phyloP scores from a whole-genome alignment of 2,113 vertebrate genomes.

The Kryptolebias marmoratus region DNA sequence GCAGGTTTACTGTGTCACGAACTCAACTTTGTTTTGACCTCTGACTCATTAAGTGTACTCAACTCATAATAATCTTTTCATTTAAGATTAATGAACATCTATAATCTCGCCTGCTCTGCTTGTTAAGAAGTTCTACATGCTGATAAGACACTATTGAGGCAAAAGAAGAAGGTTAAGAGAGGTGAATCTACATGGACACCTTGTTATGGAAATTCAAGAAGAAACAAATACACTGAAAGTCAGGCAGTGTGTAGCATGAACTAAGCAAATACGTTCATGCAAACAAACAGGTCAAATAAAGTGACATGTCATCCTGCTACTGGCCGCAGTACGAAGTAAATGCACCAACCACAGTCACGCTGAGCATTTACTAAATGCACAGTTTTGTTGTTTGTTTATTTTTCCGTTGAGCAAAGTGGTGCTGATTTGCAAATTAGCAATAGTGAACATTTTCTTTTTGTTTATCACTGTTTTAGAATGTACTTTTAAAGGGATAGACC shows the following conservation, averaged over 20 bases:
- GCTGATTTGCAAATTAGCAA: too few relatives aligned
- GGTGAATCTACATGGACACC: neutral
- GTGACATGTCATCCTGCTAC: too few relatives aligned
- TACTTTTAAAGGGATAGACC: too few relatives aligned
- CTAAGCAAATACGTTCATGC: too few relatives aligned
- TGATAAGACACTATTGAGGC: conserved; percentile 30
- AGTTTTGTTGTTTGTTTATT: too few relatives aligned
- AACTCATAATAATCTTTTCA: neutral
- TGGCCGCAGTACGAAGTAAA: too few relatives aligned
- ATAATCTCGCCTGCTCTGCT: conserved; percentile 7
- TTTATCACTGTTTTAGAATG: too few relatives aligned
- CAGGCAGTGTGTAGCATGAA: neutral
- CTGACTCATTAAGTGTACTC: neutral
- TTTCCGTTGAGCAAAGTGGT: too few relatives aligned
- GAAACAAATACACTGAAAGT: neutral
- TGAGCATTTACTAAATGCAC: too few relatives aligned
- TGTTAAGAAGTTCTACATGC: conserved; percentile 17
- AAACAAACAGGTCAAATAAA: too few relatives aligned
- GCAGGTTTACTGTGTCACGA: neutral
- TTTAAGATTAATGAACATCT: conserved; percentile 3
- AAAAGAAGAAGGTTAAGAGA: neutral
- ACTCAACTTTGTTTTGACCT: conserved; percentile 20
- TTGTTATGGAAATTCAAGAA: neutral
- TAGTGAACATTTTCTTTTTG: too few relatives aligned
- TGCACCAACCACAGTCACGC: too few relatives aligned